A percentile compares a stretch with the other conserved stretches of the same genome.
Evolutionary conservation across 2,888 invertebrate species (phyloP).

Genomic region (Perithous albicinctus): DNA sequence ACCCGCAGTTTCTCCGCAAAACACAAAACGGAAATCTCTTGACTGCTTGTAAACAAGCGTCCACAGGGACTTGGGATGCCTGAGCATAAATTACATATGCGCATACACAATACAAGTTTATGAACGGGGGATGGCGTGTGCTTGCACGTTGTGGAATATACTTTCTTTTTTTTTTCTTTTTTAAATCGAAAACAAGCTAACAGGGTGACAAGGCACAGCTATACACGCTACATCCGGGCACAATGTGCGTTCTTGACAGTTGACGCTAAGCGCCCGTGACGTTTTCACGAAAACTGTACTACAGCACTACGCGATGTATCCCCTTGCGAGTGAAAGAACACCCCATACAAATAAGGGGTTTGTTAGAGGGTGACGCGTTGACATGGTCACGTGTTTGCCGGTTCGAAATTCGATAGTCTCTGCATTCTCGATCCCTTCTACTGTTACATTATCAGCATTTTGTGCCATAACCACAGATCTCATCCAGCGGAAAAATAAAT

Average conservation of each 20-base stretch:
- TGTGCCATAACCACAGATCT: conserved; percentile 2
- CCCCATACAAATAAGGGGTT: conserved; percentile 16
- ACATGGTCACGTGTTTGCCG: conserved; percentile 32
- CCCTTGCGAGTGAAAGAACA: conserved; percentile 33
- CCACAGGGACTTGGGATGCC: neutral
- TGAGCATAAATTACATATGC: neutral
- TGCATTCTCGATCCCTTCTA: neutral
- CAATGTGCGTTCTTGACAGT: conserved; percentile 33
- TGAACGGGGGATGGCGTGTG: neutral
- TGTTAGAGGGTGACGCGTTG: conserved; percentile 27
- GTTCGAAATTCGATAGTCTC: conserved; percentile 41
- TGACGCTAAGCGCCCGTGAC: conserved; percentile 44
- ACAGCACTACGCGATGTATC: conserved; percentile 7
- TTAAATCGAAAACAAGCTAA: conserved; percentile 11
- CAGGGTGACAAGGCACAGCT: conserved; percentile 21
- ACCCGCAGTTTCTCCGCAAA: neutral
- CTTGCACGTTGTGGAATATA: conserved; percentile 3
- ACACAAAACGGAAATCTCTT: neutral
- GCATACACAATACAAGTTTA: neutral
- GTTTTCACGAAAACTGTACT: conserved; percentile 43
- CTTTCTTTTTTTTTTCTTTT: too few species aligned
- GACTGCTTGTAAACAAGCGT: neutral
- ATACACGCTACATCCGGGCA: conserved; percentile 36
- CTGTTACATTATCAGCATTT: neutral
- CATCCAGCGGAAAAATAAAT: conserved; percentile 7